These are phyloP conservation scores for Cryptocephalus moraei DNA, from an alignment of 2,888 invertebrate species.

Conservation along the genomic window DNA sequence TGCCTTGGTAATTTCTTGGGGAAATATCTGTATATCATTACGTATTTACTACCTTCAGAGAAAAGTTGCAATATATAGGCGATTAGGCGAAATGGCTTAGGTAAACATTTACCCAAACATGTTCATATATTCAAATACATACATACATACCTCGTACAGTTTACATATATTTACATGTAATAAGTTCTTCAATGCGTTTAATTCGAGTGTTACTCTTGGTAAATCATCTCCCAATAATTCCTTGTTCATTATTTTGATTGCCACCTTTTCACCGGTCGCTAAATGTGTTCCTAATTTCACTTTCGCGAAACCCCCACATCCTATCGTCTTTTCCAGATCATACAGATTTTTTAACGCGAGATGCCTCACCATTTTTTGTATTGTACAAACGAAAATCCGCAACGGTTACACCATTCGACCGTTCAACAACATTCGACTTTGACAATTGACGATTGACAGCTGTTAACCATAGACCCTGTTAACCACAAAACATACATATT, in stretches of 20 bases:
- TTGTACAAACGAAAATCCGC: no score
- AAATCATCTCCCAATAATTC: slow-evolving; percentile 59
- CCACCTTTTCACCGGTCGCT: slow-evolving; percentile 71
- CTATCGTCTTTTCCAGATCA: slow-evolving; percentile 59
- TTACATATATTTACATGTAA: slow-evolving; percentile 67
- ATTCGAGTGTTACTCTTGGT: slow-evolving; percentile 59
- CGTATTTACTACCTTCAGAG: no score
- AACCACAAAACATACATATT: no score
- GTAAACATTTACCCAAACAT: neutral
- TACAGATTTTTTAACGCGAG: slow-evolving; percentile 51
- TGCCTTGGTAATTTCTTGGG: no score
- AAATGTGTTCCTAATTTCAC: slow-evolving; percentile 68
- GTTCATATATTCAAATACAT: neutral
- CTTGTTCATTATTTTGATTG: slow-evolving; percentile 77
- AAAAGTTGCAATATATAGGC: no score
- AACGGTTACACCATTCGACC: no score
- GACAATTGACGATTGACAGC: no score
- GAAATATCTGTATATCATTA: no score
- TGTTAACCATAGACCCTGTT: no score
- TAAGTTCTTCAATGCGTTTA: slow-evolving; percentile 60
- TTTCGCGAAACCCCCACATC: slow-evolving; percentile 71
- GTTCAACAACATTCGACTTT: no score
- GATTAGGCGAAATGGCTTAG: neutral
- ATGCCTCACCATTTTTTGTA: slow-evolving; percentile 40
- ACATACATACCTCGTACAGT: slow-evolving; percentile 49